phyloP scores from a whole-genome alignment of 2,888 invertebrate genomes.

The Arctia plantaginis region DNA sequence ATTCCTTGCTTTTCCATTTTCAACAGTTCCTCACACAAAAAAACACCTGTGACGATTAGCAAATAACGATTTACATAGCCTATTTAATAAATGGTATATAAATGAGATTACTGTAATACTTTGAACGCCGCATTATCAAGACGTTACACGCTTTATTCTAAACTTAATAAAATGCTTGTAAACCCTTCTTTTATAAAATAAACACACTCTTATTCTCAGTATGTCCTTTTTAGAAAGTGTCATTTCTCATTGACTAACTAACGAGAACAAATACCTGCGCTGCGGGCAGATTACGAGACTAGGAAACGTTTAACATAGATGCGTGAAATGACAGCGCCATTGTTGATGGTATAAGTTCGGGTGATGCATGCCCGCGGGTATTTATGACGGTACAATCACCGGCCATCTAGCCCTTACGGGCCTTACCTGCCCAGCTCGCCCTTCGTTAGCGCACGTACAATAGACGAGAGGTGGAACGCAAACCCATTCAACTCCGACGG shows the following conservation, averaged over 20 bases:
- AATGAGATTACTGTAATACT: background rate
- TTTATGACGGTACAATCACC: slow-evolving; percentile 56
- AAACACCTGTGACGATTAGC: background rate
- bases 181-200: slow-evolving; percentile 2
- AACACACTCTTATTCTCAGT: slow-evolving; percentile 28
- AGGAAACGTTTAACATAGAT: slow-evolving; percentile 63
- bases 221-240: slow-evolving; percentile 23
- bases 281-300: slow-evolving; percentile 49
- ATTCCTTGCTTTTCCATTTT: background rate
- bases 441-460: slow-evolving; percentile 65
- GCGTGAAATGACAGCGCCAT: slow-evolving; percentile 63
- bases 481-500: slow-evolving; percentile 64
- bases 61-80: background rate
- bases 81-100: background rate
- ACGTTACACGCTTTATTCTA: background rate
- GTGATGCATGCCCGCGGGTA: slow-evolving; percentile 55
- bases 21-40: background rate
- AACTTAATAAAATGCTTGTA: background rate
- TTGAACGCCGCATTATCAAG: background rate
- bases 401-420: slow-evolving; percentile 65
- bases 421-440: slow-evolving; percentile 66
- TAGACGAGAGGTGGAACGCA: slow-evolving; percentile 59
- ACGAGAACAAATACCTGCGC: slow-evolving; percentile 61
- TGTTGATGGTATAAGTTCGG: slow-evolving; percentile 56
- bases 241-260: slow-evolving; percentile 54